phyloP scores from a whole-genome alignment of 2,797 vertebrate species.

The Pantherophis alleghaniensis region DNA sequence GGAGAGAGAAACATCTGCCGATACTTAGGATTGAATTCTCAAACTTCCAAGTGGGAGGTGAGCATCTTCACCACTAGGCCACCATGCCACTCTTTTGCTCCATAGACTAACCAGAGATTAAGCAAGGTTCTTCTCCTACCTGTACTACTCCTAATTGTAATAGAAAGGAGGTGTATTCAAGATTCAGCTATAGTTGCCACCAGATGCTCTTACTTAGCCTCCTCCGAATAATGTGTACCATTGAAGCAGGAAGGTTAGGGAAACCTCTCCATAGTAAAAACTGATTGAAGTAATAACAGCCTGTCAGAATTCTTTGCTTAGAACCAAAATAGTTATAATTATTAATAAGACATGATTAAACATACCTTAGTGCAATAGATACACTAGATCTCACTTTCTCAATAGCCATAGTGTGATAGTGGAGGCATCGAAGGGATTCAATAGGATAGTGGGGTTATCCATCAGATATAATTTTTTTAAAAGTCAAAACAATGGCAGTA shows the following conservation, averaged over 20 bases:
- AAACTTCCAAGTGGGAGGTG: neutral
- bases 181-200: neutral
- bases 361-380: neutral
- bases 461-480: neutral
- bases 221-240: neutral
- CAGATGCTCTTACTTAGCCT: neutral
- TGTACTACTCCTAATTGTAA: neutral
- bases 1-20: neutral
- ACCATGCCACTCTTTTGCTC: neutral
- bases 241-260: neutral
- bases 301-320: neutral
- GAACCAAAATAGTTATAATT: neutral
- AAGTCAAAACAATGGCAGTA: neutral
- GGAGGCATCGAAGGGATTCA: neutral
- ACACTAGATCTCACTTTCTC: neutral
- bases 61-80: neutral
- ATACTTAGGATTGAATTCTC: neutral
- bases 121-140: neutral
- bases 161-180: neutral
- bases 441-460: neutral
- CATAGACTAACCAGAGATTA: neutral
- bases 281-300: neutral
- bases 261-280: neutral
- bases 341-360: neutral
- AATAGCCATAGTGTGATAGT: neutral